phyloP scores from a whole-genome alignment of 2,797 vertebrate species.

The Melanotaenia parkinsoni region DNA sequence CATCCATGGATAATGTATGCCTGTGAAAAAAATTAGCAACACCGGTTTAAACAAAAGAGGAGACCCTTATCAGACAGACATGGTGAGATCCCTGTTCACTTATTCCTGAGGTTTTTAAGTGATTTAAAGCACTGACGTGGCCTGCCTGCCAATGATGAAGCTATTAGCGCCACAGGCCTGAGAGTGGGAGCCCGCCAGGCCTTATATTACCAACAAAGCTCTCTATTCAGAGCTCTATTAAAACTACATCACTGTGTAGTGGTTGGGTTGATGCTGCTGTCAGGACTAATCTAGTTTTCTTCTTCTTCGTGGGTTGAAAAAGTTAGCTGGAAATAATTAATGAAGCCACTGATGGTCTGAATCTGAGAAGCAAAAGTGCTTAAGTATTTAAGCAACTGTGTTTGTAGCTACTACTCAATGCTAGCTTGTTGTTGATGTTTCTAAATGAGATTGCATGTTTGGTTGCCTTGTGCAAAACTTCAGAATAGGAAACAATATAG shows the following conservation, averaged over 20 bases:
- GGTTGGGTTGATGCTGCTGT: conserved; percentile 67
- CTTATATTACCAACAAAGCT: conserved; percentile 79
- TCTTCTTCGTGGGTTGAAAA: conserved; percentile 27
- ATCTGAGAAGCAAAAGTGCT: conserved; percentile 4
- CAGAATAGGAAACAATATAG: conserved; percentile 12
- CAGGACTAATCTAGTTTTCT: conserved; percentile 64
- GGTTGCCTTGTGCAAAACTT: conserved; percentile 7
- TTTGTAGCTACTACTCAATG: conserved; percentile 3
- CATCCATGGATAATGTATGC: neutral
- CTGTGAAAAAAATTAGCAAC: conserved; percentile 26
- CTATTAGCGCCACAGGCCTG: conserved; percentile 69
- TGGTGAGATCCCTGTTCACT: conserved; percentile 44
- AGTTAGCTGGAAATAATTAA: conserved; percentile 51
- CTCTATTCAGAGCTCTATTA: conserved; percentile 78
- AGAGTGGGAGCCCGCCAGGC: conserved; percentile 64
- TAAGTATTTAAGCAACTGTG: conserved; percentile 21
- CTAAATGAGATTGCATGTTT: neutral
- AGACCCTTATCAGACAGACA: conserved; percentile 51
- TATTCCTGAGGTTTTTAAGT: conserved; percentile 65
- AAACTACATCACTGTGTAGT: conserved; percentile 56
- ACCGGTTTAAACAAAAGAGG: conserved; percentile 41
- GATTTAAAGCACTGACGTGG: conserved; percentile 73
- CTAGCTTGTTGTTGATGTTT: neutral
- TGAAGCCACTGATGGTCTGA: conserved; percentile 27
- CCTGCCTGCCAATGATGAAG: conserved; percentile 74